phyloP scores from a whole-genome alignment of 2,888 invertebrate genomes.

The Dryobotodes eremita region DNA sequence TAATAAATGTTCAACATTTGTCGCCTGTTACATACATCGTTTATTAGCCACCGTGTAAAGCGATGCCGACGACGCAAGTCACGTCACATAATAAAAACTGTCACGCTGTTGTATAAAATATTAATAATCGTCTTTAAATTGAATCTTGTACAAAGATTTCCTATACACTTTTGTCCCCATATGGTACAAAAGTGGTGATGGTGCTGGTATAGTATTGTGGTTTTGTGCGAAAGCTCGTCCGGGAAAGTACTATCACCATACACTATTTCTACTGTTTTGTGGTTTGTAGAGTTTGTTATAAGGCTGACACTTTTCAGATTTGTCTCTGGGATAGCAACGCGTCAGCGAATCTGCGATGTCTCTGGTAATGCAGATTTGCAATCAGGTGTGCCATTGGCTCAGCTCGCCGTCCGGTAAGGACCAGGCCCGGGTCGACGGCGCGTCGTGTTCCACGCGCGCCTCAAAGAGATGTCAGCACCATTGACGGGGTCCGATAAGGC shows the following conservation, averaged over 20 bases:
- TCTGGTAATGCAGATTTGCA: background rate
- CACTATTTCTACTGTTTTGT: background rate
- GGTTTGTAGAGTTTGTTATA: background rate
- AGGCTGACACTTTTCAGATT: background rate
- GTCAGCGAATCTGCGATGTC: no score
- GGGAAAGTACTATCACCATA: background rate
- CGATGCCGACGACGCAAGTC: constrained; percentile 11
- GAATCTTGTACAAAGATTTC: background rate
- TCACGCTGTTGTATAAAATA: constrained; percentile 30
- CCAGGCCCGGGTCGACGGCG: no score
- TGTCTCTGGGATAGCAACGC: background rate
- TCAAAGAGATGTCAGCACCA: no score
- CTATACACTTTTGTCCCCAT: background rate
- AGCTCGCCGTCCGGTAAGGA: no score
- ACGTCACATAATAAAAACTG: constrained; percentile 13
- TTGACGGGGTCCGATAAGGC: no score
- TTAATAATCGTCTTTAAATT: constrained; percentile 29
- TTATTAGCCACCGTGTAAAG: constrained; percentile 16
- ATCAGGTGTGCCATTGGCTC: background rate
- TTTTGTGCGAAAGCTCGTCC: background rate
- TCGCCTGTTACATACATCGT: constrained; percentile 5
- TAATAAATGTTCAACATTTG: constrained; percentile 8
- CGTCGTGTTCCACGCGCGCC: no score
- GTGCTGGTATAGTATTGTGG: no score
- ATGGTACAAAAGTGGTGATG: background rate